These are phyloP conservation scores for Acronicta aceris DNA, from an alignment of 2,888 invertebrate species.

Conservation along the genomic window DNA sequence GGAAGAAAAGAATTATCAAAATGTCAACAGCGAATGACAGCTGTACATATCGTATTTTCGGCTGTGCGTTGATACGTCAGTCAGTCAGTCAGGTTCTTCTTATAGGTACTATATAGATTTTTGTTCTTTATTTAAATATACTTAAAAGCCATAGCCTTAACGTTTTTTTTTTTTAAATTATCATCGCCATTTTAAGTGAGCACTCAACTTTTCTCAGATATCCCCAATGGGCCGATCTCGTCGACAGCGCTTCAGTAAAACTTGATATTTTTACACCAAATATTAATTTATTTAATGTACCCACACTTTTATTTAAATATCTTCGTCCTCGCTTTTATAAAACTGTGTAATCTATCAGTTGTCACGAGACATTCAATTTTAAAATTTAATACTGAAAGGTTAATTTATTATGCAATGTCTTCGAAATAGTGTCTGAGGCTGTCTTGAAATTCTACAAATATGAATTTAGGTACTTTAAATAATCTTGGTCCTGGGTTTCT, in stretches of 20 bases:
- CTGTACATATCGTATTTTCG: no score
- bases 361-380: not conserved
- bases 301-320: constrained; percentile 1
- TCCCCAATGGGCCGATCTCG: constrained; percentile 34
- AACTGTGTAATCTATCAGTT: not conserved
- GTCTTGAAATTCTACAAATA: no score
- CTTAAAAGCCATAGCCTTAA: constrained; percentile 20
- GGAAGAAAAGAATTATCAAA: no score
- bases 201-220: constrained; percentile 34
- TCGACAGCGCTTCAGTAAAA: constrained; percentile 16
- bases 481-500: no score
- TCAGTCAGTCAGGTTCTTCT: no score
- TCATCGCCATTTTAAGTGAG: constrained; percentile 42
- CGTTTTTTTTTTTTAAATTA: constrained; percentile 15
- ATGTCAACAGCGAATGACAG: no score
- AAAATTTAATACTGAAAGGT: no score
- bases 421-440: no score
- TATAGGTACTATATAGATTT: no score
- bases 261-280: constrained; percentile 37
- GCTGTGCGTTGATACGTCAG: no score
- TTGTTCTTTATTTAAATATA: constrained; percentile 3
- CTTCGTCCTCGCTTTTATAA: not conserved
- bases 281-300: constrained; percentile 26
- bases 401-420: no score
- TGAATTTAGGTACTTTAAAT: no score